Evolutionary conservation across 2,797 vertebrate species (phyloP), one percentile per base, ranked within the genome.

Genomic region (Malacoctenus gilli): DNA sequence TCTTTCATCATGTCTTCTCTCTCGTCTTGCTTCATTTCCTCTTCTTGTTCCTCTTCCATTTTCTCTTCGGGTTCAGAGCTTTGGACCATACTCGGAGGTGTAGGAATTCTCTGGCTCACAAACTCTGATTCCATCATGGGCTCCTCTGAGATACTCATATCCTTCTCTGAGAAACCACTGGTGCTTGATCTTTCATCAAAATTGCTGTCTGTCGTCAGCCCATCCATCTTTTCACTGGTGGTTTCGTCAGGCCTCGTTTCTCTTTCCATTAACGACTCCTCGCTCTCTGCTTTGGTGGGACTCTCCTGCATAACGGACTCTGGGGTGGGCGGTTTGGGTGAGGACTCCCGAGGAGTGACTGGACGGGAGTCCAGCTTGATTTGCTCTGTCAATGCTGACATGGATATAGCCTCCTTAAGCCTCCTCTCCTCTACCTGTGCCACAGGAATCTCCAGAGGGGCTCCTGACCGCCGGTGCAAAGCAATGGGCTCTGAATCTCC

Each of bases 391-490:
- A 98, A 90, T 23, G 94, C 82, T 0, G 97, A 99, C 89, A 99
- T 93, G 0, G 97, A 99, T 7, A 95, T 93, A 2, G 95, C 96
- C 68, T 99, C 95, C 53, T 96, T 95, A 1, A 99, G 89, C 20
- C 79, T 83, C 39, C 94, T 90, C 48, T 95, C 89, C 66, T 95
- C 95, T 9, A 94, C 67, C 18, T 90, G 91, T 14, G 94, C 93
- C 72, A 97, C 28, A 0, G 97, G 97, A 61, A 99, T 98, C 87
- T 99, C 97, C 8, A 99, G 74, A 3, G 97, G 97, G 0, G 95
- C 96, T 0, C 97, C 97, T 0, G 93, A 95, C 0, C 96, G 91
- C 19, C 97, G 91, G 64, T 98, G 95, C 58, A 95, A 83, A 42
- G 93, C 82, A 0, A 97, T 92, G 0, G 96, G 95, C 61, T 98